A percentile compares a stretch with the other conserved stretches of the same genome.
These are phyloP conservation scores for Byasa hedistus DNA, from an alignment of 2,888 invertebrate species.

Conservation along the genomic window DNA sequence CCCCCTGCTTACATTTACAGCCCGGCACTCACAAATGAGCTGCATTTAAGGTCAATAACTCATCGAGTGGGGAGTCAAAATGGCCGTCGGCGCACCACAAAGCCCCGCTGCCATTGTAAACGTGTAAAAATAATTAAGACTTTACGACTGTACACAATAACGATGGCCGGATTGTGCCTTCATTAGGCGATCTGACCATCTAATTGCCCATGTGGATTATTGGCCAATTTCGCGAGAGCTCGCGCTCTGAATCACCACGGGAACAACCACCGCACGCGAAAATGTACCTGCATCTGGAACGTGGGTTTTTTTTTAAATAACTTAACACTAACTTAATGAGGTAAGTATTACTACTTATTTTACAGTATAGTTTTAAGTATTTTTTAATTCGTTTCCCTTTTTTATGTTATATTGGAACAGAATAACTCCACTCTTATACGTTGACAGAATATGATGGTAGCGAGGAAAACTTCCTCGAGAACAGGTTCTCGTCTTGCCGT, in stretches of 20 bases:
- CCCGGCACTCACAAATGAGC: conserved; percentile 19
- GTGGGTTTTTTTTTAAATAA: not conserved
- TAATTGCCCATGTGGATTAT: conserved; percentile 45
- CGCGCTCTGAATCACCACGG: conserved; percentile 7
- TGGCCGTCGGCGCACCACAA: conserved; percentile 51
- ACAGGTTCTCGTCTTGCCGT: too few species aligned
- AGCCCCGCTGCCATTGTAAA: conserved; percentile 55
- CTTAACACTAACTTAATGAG: too few species aligned
- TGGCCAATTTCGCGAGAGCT: conserved; percentile 33
- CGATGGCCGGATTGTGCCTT: conserved; percentile 53
- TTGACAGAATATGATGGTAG: too few species aligned
- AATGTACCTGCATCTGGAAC: not conserved
- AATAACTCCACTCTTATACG: too few species aligned
- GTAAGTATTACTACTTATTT: too few species aligned
- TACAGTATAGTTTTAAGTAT: too few species aligned
- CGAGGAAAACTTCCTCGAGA: too few species aligned
- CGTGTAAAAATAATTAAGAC: conserved; percentile 55
- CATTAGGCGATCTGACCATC: conserved; percentile 52
- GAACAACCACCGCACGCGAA: not conserved
- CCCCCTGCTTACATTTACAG: too few species aligned
- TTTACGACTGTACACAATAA: conserved; percentile 48
- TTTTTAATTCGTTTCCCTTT: too few species aligned
- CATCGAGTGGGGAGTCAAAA: conserved; percentile 32
- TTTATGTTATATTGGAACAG: too few species aligned
- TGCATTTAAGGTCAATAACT: conserved; percentile 38